Evolutionary conservation across 1,140 invertebrate genomes (phyloP), one percentile per base, ranked within the genome.

Genomic region (Drosophila elegans): DNA sequence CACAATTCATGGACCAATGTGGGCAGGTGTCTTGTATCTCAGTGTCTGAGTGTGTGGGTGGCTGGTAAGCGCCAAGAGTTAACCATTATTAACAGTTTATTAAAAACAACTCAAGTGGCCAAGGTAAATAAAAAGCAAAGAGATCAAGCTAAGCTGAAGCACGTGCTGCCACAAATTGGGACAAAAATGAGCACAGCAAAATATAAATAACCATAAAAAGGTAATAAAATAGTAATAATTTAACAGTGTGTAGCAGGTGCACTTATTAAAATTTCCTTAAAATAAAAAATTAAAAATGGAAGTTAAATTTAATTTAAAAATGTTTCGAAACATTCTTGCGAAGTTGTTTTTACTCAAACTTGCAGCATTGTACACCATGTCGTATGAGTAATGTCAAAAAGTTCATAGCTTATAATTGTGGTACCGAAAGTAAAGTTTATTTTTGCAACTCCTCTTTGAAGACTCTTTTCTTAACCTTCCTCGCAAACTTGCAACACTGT

Each of bases 51-150:
- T 36, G 39, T 48, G 69, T 59, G 66, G 41, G 54, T 48, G 34
- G 51, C 36, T 63, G 51, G 51, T 45, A 42, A 72, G 64, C 74
- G 60, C 74, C 68, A 86, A 83, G 68, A 83, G 25, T 57, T 46
- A 53, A 59, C 59, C 80, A 78, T 81, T 84, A 86, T 78, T 66
- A 86, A 84, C 82, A 79, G 84, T 63, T 88, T 64, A 76, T 72
- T 48, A 69, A 62, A 74, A 69, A 69, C 59, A 74, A 46, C 46
- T 54, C 36, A 74, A 63, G 51, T 55, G 51, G 48, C 61, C 71
- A 74, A 41, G 51, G 64, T 49, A 69, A 71, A 71, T 48, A 52
- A 60, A 72, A 68, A 61, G 64, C 64, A 4, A 75, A 64, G 29
- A 45, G 53, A 63, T 62, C 36, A 54, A 39, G 42, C 51, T 81